Evolutionary conservation across 2,888 invertebrate genomes (phyloP).

Genomic region (Pristionchus maxplancki): DNA sequence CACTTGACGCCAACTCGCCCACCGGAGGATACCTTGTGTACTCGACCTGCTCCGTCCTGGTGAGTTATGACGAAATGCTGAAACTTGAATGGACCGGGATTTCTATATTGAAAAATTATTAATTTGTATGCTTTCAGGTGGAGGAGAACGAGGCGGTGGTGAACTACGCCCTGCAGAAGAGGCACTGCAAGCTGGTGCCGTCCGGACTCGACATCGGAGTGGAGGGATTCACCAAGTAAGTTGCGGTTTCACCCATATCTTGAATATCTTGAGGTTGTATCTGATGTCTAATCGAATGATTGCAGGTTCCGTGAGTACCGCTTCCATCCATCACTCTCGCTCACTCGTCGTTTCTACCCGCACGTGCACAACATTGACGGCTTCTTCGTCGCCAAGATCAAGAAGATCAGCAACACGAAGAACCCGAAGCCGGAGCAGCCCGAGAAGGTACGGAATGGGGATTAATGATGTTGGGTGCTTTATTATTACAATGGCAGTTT

Average conservation of each 20-base stretch:
- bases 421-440: conserved; percentile 43
- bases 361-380: conserved; percentile 99
- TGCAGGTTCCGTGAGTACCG: conserved; percentile 81
- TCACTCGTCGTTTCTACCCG: conserved; percentile 94
- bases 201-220: conserved; percentile 95
- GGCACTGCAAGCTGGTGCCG: conserved; percentile 91
- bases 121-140: conserved; percentile 82
- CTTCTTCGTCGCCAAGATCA: conserved; percentile 97
- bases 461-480: neutral
- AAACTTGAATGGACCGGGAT: neutral
- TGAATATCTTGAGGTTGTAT: neutral
- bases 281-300: neutral
- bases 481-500: too few relatives aligned
- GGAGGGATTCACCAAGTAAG: conserved; percentile 91
- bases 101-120: neutral
- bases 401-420: conserved; percentile 89
- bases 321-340: conserved; percentile 91
- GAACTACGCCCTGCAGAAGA: conserved; percentile 92
- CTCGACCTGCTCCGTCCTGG: conserved; percentile 96
- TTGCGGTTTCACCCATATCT: neutral
- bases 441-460: conserved; percentile 23
- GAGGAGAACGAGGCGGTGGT: conserved; percentile 99
- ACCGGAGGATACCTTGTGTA: conserved; percentile 97
- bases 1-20: conserved; percentile 91
- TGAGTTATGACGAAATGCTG: conserved; percentile 74